These are phyloP conservation scores for Lasioglossum leucozonium DNA, from an alignment of 2,888 invertebrate genomes.

Conservation along the genomic window DNA sequence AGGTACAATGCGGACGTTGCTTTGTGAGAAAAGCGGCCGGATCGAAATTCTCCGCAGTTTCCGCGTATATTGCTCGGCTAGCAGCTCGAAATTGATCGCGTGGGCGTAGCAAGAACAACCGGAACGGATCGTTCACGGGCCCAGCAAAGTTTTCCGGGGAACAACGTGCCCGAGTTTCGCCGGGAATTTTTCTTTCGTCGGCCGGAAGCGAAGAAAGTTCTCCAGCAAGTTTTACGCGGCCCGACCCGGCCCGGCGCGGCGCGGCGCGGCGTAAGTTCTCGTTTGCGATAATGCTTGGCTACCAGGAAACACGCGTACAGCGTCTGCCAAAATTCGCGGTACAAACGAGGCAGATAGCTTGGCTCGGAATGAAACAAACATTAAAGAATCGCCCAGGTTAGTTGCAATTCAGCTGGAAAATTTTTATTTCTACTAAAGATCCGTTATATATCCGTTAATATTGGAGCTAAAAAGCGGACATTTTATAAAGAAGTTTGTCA, in stretches of 20 bases:
- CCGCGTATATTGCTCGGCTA: neutral
- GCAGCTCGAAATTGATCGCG: neutral
- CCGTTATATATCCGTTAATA: no score
- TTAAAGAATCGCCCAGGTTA: neutral
- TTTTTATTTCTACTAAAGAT: no score
- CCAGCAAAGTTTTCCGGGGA: no score
- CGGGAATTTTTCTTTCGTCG: slow-evolving; percentile 55
- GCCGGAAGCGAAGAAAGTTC: slow-evolving; percentile 54
- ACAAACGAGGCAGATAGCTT: neutral
- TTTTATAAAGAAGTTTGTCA: no score
- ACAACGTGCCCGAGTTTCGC: slow-evolving; percentile 28
- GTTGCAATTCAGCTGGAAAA: no score
- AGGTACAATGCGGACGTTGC: neutral
- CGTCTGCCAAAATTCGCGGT: neutral
- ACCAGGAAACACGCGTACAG: slow-evolving; percentile 8
- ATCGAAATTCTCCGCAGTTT: neutral
- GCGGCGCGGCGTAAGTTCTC: slow-evolving; percentile 50
- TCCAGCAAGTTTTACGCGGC: slow-evolving; percentile 49
- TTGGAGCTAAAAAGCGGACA: no score
- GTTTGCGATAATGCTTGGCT: slow-evolving; percentile 59
- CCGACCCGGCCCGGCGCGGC: slow-evolving; percentile 15
- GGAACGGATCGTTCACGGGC: neutral
- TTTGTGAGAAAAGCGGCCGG: neutral
- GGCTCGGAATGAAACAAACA: neutral
- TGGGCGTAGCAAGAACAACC: neutral